Evolutionary conservation across 2,113 vertebrate species (phyloP), one percentile per base, ranked within the genome.

Genomic region (Microcebus murinus): DNA sequence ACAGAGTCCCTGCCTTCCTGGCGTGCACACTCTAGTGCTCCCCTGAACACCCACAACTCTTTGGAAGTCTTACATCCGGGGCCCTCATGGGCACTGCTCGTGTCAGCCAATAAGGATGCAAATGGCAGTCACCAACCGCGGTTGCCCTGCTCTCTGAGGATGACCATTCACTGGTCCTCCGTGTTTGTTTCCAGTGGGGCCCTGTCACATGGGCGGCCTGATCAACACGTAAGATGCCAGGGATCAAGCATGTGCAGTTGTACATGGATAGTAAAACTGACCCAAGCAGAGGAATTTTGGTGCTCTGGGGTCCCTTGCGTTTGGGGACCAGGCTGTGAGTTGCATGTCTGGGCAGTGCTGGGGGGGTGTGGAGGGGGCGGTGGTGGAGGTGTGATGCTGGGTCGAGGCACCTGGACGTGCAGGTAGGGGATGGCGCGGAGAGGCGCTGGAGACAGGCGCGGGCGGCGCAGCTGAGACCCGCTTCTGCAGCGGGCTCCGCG

Each of bases 371-470:
- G 2, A 21, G 13, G 42, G 45, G 48, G 48, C 45, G 42, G 36
- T 42, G 31, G 57, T 23, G 36, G 57, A 57, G 45, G 36, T 61
- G 11, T 18, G 39, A 18, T 48, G 68, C n/a, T n/a, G 77, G 86
- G 17, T 21, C 1, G 12, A 4, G 6, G 17, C 31, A 36, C 50
- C 59, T 55, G 48, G 36, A 7, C 31, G 3, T 0, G 14, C 48
- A 45, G n/a, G 14, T 15, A 27, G 59, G 23, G 31, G n/a, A 2
- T 48, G 15, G 21, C 1, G 11, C 6, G 3, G 73, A 59, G 50
- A 59, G 36, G 29, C 9, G 17, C 17, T n/a, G 8, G 21, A 10
- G 73, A 18, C 20, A 25, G 29, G 36, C 15, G 12, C 21, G 10
- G 29, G 15, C 18, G 31, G 31, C 61, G 4, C 34, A 48, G 39